These are phyloP conservation scores for Neodiprion pinetum DNA, from an alignment of 1,140 invertebrate species.

Conservation along the genomic window DNA sequence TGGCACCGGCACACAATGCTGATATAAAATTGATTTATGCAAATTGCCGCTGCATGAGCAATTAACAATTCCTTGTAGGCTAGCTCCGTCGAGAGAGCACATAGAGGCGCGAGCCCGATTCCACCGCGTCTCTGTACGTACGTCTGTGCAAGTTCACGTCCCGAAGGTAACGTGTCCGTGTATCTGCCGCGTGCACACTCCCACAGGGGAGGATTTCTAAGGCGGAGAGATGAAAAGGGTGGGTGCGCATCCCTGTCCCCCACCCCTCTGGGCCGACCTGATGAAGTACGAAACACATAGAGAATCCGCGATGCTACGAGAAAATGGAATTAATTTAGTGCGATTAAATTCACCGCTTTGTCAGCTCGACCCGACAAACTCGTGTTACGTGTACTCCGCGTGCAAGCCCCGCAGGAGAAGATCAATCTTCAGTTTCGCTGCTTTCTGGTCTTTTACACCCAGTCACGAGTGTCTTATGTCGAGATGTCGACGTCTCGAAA, in stretches of 20 bases:
- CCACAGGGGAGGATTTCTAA: conserved; percentile 9
- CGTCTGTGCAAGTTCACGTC: no score
- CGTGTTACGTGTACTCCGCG: no score
- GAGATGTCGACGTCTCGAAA: no score
- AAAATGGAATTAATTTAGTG: conserved; percentile 64
- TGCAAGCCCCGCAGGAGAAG: no score
- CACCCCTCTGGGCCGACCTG: conserved; percentile 51
- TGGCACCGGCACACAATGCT: conserved; percentile 36
- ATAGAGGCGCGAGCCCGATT: no score
- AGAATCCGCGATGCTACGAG: conserved; percentile 59
- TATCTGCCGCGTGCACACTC: not conserved
- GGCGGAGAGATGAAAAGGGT: conserved; percentile 34
- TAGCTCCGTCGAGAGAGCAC: conserved; percentile 30
- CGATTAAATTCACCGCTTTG: conserved; percentile 54
- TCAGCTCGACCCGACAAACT: not conserved
- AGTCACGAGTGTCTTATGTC: no score
- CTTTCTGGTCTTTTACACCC: no score
- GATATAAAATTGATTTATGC: conserved; percentile 64
- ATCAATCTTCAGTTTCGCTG: no score
- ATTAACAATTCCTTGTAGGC: conserved; percentile 63
- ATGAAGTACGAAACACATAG: conserved; percentile 60
- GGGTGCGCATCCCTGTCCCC: conserved; percentile 19
- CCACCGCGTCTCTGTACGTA: no score
- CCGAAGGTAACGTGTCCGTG: not conserved
- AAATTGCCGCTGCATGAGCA: conserved; percentile 61